Evolutionary conservation across 2,113 vertebrate species (phyloP), one percentile per base, ranked within the genome.

Genomic region (Panurus biarmicus): DNA sequence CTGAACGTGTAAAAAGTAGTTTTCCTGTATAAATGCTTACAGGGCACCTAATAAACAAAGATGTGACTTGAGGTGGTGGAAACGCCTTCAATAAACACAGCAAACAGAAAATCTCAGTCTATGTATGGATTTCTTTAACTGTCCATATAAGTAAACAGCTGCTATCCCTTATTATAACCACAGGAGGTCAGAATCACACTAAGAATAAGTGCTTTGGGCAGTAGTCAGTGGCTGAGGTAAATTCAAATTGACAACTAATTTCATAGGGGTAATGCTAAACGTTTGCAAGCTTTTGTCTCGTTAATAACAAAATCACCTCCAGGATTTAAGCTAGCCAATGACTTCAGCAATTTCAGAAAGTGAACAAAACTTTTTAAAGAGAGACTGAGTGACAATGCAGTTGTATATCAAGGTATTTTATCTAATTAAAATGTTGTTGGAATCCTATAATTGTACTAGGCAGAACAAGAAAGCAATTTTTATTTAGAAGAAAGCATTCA

Each of bases 131-230:
- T 62, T 64, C 35, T 71, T 58, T 31, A 75, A 28, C 36, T 28
- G 16, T 7, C 33, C 6, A 23, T 54, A 0, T 2, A 76, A 38
- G 29, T 31, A 86, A 78, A 54, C 14, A 87, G 19, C 14, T 94
- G 97, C 73, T 71, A 95, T 96, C 85, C 54, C 87, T 51, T 18
- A 4, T 48, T 53, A 23, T 3, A 58, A 85, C 96, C 97, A 66
- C 97, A 92, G 38, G 97, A 95, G 96, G 98, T 97, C 98, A 96
- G 17, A 65, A 75, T 76, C 51, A 60, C 45, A 74, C 48, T 29
- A 92, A 23, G 13, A 96, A 72, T 51, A 73, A 89, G 28, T 57
- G 42, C 45, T 47, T 29, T n/a, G 25, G 16, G 23, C 36, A 45
- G 53, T 42, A 51, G 45, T 38, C 23, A 56, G 60, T 14, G 22